phyloP scores from a whole-genome alignment of 2,797 vertebrate genomes.

The Urocyon cinereoargenteus region DNA sequence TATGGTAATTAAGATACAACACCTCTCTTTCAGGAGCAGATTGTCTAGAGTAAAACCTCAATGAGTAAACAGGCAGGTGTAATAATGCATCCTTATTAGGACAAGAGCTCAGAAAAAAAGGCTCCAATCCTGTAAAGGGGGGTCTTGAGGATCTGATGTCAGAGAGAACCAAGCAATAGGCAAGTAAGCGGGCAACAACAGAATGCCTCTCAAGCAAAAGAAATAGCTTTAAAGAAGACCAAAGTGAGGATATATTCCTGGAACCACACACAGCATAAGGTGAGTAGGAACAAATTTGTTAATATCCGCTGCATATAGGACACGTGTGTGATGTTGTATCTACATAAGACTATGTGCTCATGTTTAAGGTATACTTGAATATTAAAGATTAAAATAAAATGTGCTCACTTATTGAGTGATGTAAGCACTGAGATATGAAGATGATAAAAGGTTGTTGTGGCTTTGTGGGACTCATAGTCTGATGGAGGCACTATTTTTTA shows the following conservation, averaged over 20 bases:
- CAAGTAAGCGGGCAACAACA: neutral
- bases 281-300: neutral
- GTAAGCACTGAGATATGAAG: constrained; percentile 16
- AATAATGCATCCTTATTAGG: neutral
- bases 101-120: neutral
- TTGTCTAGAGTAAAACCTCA: constrained; percentile 3
- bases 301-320: neutral
- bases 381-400: constrained; percentile 50
- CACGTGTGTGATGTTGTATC: neutral
- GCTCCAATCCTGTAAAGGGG: neutral
- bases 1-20: neutral
- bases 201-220: neutral
- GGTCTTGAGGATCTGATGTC: neutral
- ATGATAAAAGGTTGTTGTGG: neutral
- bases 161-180: neutral
- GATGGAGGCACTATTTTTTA: neutral
- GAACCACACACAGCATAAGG: neutral
- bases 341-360: neutral
- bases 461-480: neutral
- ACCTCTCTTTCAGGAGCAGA: neutral
- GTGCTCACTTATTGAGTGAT: neutral
- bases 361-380: constrained; percentile 22
- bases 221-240: neutral
- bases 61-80: neutral
- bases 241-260: neutral